Evolutionary conservation across 2,888 invertebrate species (phyloP), one percentile per base, ranked within the genome.

Genomic region (Philereme vetulata): DNA sequence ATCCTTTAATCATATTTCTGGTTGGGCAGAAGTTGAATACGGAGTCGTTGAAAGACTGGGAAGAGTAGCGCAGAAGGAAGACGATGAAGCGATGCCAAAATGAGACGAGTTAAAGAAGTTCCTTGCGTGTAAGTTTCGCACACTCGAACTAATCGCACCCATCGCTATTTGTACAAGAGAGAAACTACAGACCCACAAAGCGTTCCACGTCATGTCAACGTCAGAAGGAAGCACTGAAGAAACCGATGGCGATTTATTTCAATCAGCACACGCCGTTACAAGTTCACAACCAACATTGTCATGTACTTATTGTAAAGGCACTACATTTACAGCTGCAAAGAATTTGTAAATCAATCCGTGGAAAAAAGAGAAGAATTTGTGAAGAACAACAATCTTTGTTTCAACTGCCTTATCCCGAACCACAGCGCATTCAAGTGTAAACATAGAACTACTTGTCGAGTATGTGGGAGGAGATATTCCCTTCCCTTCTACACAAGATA

Each of bases 311-410:
- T 43, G 43, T n/a, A 43, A 43, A 43, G n/a, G 43, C 43, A 21
- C 21, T 21, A 21, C 21, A 21, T 43, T n/a, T n/a, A 43, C 8
- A 43, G 43, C 10, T 43, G 8, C 10, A 43, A 43, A n/a, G 3
- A 43, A n/a, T 43, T 67, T 60, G 72, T 78, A 9, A 73, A 77
- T 57, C 52, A 51, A 35, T 68, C 72, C 34, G 51, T 77, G 34
- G 71, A 72, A 58, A 67, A 51, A 47, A 69, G 64, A 48, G 67
- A 66, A 21, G 21, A 21, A 2, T 21, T 21, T 21, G 1, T 21
- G 2, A 21, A 21, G 21, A 51, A 32, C 7, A 60, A 44, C 9
- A 43, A 55, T 11, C 21, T 55, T 11, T 55, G 55, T 9, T 55
- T 34, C 35, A 55, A 55, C 42, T 55, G 55, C 21, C 44, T 55